A percentile compares a stretch with the other conserved stretches of the same genome.
Evolutionary conservation across 1,140 invertebrate species (phyloP).

Genomic region (Scaptomyza graminum): DNA sequence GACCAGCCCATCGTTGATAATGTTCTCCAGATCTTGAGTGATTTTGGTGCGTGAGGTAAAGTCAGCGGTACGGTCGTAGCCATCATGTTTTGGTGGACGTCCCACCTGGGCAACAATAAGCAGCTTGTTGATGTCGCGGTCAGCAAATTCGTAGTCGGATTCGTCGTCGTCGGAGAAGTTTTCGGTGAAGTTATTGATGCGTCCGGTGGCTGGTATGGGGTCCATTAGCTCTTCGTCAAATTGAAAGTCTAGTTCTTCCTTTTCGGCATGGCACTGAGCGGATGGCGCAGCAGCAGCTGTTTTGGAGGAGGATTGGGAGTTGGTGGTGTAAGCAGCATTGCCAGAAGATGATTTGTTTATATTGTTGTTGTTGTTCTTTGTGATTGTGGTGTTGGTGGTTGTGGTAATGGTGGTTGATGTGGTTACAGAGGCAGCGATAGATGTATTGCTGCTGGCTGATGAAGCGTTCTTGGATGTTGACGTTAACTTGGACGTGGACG

Average conservation of each 20-base stretch:
- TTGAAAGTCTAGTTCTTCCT: conserved; percentile 97
- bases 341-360: conserved; percentile 56
- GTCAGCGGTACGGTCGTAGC: conserved; percentile 94
- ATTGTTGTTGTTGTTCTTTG: conserved; percentile 1
- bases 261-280: conserved; percentile 85
- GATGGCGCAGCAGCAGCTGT: conserved; percentile 76
- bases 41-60: conserved; percentile 94
- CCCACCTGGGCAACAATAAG: conserved; percentile 96
- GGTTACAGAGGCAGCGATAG: conserved; percentile 42
- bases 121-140: conserved; percentile 96
- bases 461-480: conserved; percentile 58
- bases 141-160: conserved; percentile 94
- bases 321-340: conserved; percentile 76
- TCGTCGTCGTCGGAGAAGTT: conserved; percentile 90
- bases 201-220: conserved; percentile 87
- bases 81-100: conserved; percentile 91
- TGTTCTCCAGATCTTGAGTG: conserved; percentile 95
- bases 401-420: conserved; percentile 34
- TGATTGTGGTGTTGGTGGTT: conserved; percentile 18
- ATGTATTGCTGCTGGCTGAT: conserved; percentile 47
- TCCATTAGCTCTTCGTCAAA: conserved; percentile 97
- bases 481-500: conserved; percentile 50
- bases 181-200: conserved; percentile 91
- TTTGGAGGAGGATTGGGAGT: conserved; percentile 81
- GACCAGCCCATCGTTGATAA: conserved; percentile 97